Evolutionary conservation across 2,888 invertebrate species (phyloP), one percentile per base, ranked within the genome.

Genomic region (Lomographa bimaculata): DNA sequence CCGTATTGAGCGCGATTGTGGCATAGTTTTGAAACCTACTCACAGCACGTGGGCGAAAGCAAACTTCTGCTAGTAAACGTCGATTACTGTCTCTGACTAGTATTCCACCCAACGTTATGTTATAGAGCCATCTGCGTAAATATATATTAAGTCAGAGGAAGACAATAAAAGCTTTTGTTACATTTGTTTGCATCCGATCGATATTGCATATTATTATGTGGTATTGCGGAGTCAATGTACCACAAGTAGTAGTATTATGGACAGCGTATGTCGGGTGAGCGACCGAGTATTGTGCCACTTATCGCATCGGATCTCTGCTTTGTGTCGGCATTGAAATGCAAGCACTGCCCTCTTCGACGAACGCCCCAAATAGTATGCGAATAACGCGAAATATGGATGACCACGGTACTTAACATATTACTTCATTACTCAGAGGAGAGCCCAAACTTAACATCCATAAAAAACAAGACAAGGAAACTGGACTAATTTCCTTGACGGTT

Each of bases 281-380:
- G 83, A 82, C 83, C 85, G 76, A 42, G 69, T 73, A 79, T 77
- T 81, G 79, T 80, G 66, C 50, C 60, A 64, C 64, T 73, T 86
- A 87, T 87, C 86, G 76, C 60, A 64, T 79, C 79, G 81, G 78
- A 86, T 87, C 86, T 85, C 52, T 61, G 64, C 79, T 85, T 85
- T 83, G 80, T 77, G 56, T 47, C 50, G 72, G 64, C 74, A 84
- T 87, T 85, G 73, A 64, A 62, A 87, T 87, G 81, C 86, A 64
- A 54, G 57, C 56, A 57, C 57, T 55, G 60, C 57, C 50, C 55
- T 60, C 64, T 83, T 84, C 84, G 74, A 11, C 71, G 84, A 83
- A 85, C 78, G 70, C 62, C 71, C 83, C 64, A 80, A 85, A 83
- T 73, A 70, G 64, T 74, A 79, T 73, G 72, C 70, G 77, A 73